Percentiles rank a stretch among this genome's conserved stretches.
phyloP scores from a whole-genome alignment of 2,888 invertebrate species.

The Tupiocoris notatus region DNA sequence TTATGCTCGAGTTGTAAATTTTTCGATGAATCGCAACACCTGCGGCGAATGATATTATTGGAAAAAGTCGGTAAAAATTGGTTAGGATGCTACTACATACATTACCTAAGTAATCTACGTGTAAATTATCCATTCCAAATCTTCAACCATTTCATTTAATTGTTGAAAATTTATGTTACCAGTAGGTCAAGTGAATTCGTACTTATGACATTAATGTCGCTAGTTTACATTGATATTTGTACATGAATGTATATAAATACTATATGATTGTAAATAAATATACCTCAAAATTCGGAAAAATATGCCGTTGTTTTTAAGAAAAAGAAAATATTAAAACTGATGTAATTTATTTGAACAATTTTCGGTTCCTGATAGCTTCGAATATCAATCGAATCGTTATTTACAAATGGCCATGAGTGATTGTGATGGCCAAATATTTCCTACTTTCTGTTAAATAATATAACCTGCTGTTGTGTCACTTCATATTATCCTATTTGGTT shows the following conservation, averaged over 20 bases:
- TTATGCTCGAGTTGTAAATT: too few species aligned
- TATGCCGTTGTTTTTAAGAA: constrained; percentile 10
- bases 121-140: constrained; percentile 19
- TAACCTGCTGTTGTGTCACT: constrained; percentile 9
- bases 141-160: constrained; percentile 2
- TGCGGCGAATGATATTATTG: too few species aligned
- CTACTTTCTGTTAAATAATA: constrained; percentile 1
- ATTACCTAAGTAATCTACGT: not conserved
- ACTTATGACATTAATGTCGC: constrained; percentile 10
- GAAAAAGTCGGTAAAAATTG: not conserved
- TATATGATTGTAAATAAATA: constrained; percentile 36
- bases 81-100: not conserved
- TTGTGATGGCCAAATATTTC: not conserved
- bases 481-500: too few species aligned
- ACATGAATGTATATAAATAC: constrained; percentile 29
- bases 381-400: not conserved
- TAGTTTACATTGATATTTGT: constrained; percentile 33
- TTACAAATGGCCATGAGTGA: not conserved
- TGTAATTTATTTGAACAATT: constrained; percentile 4
- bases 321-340: constrained; percentile 10
- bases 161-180: constrained; percentile 1
- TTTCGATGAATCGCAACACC: too few species aligned
- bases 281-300: not conserved
- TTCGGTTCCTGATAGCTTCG: not conserved
- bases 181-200: not conserved